Evolutionary conservation across 2,797 vertebrate species (phyloP).

Genomic region (Cirrhinus molitorella): DNA sequence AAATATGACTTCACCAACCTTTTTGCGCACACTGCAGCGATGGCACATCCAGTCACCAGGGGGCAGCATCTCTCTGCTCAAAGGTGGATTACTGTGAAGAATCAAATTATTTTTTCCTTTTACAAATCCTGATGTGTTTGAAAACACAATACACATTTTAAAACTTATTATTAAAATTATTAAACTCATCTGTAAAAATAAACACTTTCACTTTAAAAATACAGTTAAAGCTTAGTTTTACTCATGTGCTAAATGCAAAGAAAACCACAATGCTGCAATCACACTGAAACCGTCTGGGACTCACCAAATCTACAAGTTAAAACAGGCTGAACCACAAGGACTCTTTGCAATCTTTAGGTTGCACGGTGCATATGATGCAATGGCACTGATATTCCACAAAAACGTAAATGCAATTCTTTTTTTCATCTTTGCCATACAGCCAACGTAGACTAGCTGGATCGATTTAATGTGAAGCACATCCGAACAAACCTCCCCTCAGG

Average conservation of each 20-base stretch:
- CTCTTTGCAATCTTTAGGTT: background rate
- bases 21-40: slow-evolving; percentile 94
- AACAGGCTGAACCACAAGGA: background rate
- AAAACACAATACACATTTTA: background rate
- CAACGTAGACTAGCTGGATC: background rate
- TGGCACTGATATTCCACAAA: background rate
- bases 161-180: background rate
- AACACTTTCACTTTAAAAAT: background rate
- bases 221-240: background rate
- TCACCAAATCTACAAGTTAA: background rate
- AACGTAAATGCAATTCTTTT: background rate
- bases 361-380: background rate
- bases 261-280: background rate
- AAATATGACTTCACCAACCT: slow-evolving; percentile 75
- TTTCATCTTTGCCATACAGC: background rate
- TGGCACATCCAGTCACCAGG: slow-evolving; percentile 99
- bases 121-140: background rate
- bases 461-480: background rate
- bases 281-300: background rate
- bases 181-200: background rate
- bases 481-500: background rate
- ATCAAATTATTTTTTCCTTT: background rate
- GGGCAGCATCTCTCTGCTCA: slow-evolving; percentile 98
- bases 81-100: slow-evolving; percentile 88
- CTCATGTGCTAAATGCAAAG: background rate